These are phyloP conservation scores for Chaunax sp. DNA, from an alignment of 2,797 vertebrate genomes.

Conservation along the genomic window DNA sequence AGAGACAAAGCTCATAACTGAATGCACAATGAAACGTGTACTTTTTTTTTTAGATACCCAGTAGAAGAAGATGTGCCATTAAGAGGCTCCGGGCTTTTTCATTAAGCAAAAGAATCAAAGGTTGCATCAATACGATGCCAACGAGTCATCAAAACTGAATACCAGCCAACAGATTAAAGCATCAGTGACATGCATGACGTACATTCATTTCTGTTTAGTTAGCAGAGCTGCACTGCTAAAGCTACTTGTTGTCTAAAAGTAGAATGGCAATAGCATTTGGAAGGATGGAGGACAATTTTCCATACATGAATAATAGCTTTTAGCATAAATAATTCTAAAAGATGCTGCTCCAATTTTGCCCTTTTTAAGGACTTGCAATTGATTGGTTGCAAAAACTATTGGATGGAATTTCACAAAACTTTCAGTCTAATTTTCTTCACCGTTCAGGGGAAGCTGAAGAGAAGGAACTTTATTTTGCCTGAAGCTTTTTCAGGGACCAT, in stretches of 20 bases:
- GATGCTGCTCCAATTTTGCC: no score
- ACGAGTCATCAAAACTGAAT: slow-evolving; percentile 7
- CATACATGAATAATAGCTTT: no score
- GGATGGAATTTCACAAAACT: no score
- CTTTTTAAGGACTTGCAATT: no score
- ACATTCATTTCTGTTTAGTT: neutral
- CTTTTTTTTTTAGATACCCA: slow-evolving; percentile 2
- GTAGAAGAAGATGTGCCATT: neutral
- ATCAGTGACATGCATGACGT: neutral
- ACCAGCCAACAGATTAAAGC: neutral
- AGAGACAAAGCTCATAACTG: slow-evolving; percentile 5
- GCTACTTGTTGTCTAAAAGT: no score
- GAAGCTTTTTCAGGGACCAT: neutral
- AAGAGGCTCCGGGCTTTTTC: neutral
- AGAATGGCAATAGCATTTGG: no score
- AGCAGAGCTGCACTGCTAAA: no score
- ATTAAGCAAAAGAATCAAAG: neutral
- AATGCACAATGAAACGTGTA: slow-evolving; percentile 15
- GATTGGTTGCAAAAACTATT: no score
- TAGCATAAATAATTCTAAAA: no score
- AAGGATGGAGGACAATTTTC: no score
- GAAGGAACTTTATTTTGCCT: neutral
- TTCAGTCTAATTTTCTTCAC: neutral
- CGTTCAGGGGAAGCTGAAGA: neutral
- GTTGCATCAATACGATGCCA: neutral